These are phyloP conservation scores for Vulpes lagopus DNA, from an alignment of 2,113 vertebrate genomes.

Conservation along the genomic window DNA sequence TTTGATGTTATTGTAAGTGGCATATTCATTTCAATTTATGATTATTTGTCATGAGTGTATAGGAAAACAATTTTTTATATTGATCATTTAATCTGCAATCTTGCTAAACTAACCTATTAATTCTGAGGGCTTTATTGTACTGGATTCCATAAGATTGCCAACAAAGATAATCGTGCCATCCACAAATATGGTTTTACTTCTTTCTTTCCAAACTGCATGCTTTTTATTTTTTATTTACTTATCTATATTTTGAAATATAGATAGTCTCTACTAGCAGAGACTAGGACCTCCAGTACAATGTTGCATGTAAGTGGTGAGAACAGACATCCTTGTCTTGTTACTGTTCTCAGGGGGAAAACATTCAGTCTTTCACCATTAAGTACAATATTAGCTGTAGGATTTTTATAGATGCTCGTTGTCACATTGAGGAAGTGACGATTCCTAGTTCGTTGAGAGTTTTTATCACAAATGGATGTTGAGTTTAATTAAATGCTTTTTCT, in stretches of 20 bases:
- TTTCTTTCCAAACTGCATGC: neutral
- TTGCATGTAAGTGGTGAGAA: neutral
- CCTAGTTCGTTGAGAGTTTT: neutral
- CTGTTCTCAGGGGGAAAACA: neutral
- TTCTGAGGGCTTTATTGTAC: neutral
- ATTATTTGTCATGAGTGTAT: neutral
- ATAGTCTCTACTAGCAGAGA: neutral
- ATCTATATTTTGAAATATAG: neutral
- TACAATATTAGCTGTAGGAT: neutral
- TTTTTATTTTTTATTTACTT: neutral
- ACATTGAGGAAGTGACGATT: neutral
- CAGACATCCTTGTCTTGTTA: neutral
- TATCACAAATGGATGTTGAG: conserved; percentile 5
- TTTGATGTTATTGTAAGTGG: neutral
- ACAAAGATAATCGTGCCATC: neutral
- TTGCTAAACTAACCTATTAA: neutral
- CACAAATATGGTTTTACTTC: neutral
- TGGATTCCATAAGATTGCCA: neutral
- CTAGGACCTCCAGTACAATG: neutral
- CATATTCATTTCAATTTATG: conserved; percentile 29
- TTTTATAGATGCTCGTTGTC: conserved; percentile 1
- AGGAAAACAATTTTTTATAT: neutral
- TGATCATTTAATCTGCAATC: neutral
- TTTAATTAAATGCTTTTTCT: conserved; percentile 60
- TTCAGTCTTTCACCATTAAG: neutral